Percentiles rank a stretch among this genome's conserved stretches.
phyloP scores from a whole-genome alignment of 2,113 vertebrate genomes.

The Callithrix jacchus region DNA sequence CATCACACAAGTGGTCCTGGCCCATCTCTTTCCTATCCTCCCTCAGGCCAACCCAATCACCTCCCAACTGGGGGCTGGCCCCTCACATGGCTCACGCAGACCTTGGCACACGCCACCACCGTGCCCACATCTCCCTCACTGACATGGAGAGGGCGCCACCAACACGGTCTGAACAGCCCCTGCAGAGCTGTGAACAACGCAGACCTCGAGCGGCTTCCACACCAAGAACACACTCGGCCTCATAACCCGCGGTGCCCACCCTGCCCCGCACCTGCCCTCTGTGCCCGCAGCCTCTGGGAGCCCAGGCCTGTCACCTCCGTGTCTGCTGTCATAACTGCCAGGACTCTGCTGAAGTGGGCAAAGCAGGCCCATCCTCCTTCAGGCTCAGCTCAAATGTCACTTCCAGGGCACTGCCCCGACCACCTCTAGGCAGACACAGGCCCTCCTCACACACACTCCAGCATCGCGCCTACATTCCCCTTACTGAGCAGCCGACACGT shows the following conservation, averaged over 20 bases:
- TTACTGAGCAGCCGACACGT: accelerated
- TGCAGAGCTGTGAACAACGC: too few relatives aligned
- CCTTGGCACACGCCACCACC: too few relatives aligned
- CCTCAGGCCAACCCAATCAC: not conserved
- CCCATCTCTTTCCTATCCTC: not conserved
- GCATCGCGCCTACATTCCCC: accelerated
- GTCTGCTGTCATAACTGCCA: too few relatives aligned
- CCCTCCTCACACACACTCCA: not conserved
- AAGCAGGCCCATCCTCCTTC: not conserved
- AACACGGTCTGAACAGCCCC: too few relatives aligned
- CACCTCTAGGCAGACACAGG: not conserved
- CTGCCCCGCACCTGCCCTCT: not conserved
- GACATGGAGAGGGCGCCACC: too few relatives aligned
- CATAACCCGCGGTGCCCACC: not conserved
- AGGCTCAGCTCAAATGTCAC: not conserved
- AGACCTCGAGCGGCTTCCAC: not conserved
- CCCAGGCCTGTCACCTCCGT: not conserved
- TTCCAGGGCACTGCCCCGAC: not conserved
- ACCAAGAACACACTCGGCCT: not conserved
- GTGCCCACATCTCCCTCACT: too few relatives aligned
- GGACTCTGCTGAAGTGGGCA: too few relatives aligned
- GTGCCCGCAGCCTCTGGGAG: not conserved
- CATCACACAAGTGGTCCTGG: not conserved
- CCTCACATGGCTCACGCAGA: too few relatives aligned
- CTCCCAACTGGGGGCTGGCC: not conserved